These are phyloP conservation scores for Hoplostethus mediterraneus DNA, from an alignment of 2,797 vertebrate species.

Conservation along the genomic window DNA sequence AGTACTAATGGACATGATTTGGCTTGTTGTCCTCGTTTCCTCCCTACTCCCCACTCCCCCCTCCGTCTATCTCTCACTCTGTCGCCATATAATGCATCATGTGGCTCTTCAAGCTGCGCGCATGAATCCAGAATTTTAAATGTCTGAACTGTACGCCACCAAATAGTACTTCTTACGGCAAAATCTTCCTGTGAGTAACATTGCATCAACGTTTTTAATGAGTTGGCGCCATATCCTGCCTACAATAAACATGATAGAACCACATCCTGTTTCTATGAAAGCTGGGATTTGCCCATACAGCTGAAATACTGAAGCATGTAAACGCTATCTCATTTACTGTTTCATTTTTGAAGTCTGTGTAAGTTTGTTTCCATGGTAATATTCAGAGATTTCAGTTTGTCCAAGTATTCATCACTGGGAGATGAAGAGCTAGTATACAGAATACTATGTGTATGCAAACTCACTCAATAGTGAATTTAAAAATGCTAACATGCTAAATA, in stretches of 20 bases:
- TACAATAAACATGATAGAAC: conserved; percentile 40
- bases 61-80: conserved; percentile 1
- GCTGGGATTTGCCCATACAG: conserved; percentile 2
- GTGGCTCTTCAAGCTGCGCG: conserved; percentile 50
- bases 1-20: conserved; percentile 67
- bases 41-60: conserved; percentile 13
- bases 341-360: too few species aligned
- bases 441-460: neutral
- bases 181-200: conserved; percentile 65
- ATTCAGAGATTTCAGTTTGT: too few species aligned
- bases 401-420: conserved; percentile 3
- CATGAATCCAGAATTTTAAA: conserved; percentile 61
- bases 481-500: neutral
- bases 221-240: conserved; percentile 9
- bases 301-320: too few species aligned
- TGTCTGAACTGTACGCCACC: conserved; percentile 50
- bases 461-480: neutral
- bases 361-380: too few species aligned
- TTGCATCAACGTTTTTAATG: neutral
- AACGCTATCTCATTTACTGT: too few species aligned
- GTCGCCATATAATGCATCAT: conserved; percentile 41
- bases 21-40: conserved; percentile 57
- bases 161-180: conserved; percentile 56
- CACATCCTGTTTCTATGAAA: conserved; percentile 23
- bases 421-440: neutral